Evolutionary conservation across 2,797 vertebrate species (phyloP).

Genomic region (Acridotheres tristis): DNA sequence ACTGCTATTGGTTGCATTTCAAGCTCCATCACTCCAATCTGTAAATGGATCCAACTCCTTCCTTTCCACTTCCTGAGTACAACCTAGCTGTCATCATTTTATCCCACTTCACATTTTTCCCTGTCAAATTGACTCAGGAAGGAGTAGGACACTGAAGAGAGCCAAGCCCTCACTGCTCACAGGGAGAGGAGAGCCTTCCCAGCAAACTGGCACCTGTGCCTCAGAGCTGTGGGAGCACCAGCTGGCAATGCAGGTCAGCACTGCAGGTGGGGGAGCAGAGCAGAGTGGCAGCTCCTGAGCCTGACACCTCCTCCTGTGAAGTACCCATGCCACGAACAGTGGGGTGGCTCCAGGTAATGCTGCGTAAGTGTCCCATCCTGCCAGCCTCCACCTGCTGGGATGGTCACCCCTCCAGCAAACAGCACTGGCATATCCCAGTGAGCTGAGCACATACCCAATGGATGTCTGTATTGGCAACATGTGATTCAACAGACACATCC

Average conservation of each 20-base stretch:
- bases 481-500: neutral
- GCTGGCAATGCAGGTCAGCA: neutral
- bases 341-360: neutral
- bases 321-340: rapidly evolving
- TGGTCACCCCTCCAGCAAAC: neutral
- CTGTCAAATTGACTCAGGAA: neutral
- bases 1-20: neutral
- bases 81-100: neutral
- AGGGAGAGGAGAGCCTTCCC: neutral
- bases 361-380: neutral
- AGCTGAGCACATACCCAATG: neutral
- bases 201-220: neutral
- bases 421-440: neutral
- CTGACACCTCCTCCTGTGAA: neutral
- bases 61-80: neutral
- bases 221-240: neutral
- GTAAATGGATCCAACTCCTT: neutral
- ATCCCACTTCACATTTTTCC: neutral
- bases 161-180: neutral
- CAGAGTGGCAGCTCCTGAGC: rapidly evolving
- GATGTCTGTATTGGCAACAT: neutral
- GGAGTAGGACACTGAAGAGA: neutral
- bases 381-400: neutral
- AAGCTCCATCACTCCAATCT: neutral
- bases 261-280: neutral